Evolutionary conservation across 2,797 vertebrate genomes (phyloP).

Genomic region (Yasuhikotakia modesta): DNA sequence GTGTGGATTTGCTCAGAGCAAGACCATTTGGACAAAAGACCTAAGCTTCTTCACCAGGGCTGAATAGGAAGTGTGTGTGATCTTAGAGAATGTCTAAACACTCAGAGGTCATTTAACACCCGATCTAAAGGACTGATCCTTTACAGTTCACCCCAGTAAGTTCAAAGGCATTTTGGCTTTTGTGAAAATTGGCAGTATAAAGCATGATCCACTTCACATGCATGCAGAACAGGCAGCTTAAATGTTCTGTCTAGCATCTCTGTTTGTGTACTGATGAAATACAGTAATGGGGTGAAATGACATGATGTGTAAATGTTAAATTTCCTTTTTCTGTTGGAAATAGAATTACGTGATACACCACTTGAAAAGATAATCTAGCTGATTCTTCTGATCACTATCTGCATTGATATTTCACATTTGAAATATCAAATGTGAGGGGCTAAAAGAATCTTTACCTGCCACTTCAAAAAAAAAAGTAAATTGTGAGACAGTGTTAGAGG

Average conservation of each 20-base stretch:
- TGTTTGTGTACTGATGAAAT: not conserved
- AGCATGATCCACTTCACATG: no score
- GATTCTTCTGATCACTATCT: no score
- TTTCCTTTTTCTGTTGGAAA: not conserved
- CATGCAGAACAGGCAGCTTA: not conserved
- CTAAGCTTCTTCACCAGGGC: slow-evolving; percentile 11
- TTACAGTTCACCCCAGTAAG: not conserved
- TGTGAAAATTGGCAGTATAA: no score
- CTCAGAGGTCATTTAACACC: slow-evolving; percentile 40
- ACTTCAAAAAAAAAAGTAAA: not conserved
- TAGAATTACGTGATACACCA: no score
- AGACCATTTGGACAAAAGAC: slow-evolving; percentile 36
- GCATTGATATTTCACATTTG: not conserved
- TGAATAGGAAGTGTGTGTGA: slow-evolving; percentile 18
- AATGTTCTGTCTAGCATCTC: not conserved
- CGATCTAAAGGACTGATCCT: not conserved
- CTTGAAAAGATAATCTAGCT: not conserved
- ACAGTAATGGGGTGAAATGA: not conserved
- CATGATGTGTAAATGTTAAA: not conserved
- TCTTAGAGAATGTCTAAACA: slow-evolving; percentile 6
- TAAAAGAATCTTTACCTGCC: not conserved
- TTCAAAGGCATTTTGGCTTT: no score
- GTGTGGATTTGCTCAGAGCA: slow-evolving; percentile 14
- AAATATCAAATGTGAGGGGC: not conserved
- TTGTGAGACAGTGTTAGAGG: no score